Evolutionary conservation across 1,140 invertebrate genomes (phyloP).

Genomic region (Zaprionus vittiger): DNA sequence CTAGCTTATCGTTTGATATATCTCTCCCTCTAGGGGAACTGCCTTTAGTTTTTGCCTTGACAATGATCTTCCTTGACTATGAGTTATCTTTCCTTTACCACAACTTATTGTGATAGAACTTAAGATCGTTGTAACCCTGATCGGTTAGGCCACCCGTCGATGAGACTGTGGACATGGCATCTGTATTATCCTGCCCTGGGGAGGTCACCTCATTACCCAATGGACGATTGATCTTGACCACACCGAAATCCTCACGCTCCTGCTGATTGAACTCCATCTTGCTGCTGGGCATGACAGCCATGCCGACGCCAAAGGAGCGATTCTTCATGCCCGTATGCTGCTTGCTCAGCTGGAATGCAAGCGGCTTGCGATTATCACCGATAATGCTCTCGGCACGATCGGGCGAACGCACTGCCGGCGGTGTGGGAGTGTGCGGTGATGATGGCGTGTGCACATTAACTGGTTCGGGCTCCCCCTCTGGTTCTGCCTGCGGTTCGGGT

Average conservation of each 20-base stretch:
- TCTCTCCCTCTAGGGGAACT: background rate
- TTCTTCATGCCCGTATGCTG: slow-evolving; percentile 84
- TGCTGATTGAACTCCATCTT: slow-evolving; percentile 84
- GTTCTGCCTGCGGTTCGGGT: slow-evolving; percentile 50
- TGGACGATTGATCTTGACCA: slow-evolving; percentile 81
- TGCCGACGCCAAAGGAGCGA: slow-evolving; percentile 78
- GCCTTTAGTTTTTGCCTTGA: background rate
- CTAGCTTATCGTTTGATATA: slow-evolving; percentile 22
- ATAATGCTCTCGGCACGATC: slow-evolving; percentile 70
- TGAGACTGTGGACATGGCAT: slow-evolving; percentile 72
- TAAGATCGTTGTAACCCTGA: slow-evolving; percentile 87
- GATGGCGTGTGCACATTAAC: slow-evolving; percentile 46
- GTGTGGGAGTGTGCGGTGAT: slow-evolving; percentile 61
- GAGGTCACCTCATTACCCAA: slow-evolving; percentile 65
- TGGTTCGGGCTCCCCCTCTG: slow-evolving; percentile 42
- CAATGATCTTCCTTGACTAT: too few relatives aligned
- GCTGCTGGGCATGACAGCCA: slow-evolving; percentile 76
- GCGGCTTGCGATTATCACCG: slow-evolving; percentile 62
- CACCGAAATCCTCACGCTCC: slow-evolving; percentile 77
- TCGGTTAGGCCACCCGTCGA: slow-evolving; percentile 85
- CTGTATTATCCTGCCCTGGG: slow-evolving; percentile 67
- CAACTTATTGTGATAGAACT: slow-evolving; percentile 88
- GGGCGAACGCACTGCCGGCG: slow-evolving; percentile 59
- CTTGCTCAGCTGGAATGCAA: slow-evolving; percentile 78
- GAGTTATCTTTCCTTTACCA: slow-evolving; percentile 84